Evolutionary conservation across 2,888 invertebrate species (phyloP).

Genomic region (Dasysyrphus tricinctus): DNA sequence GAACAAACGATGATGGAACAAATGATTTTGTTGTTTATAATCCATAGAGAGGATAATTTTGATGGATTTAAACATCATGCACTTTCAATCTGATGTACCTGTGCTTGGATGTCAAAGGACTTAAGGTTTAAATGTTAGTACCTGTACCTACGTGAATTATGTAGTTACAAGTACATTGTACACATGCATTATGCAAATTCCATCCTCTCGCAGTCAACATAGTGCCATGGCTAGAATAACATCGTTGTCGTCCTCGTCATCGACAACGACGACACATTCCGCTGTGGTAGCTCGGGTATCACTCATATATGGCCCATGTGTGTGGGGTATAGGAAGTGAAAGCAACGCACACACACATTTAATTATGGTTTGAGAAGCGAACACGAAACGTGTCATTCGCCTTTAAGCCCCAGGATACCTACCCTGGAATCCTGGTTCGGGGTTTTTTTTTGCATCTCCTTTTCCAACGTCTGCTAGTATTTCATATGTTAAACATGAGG

Average conservation of each 20-base stretch:
- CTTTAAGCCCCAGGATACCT: conserved; percentile 69
- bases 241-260: conserved; percentile 20
- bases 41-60: conserved; percentile 50
- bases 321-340: conserved; percentile 54
- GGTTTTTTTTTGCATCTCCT: conserved; percentile 12
- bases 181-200: conserved; percentile 70
- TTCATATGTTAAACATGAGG: conserved; percentile 51
- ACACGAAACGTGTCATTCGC: conserved; percentile 73
- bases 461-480: conserved; percentile 39
- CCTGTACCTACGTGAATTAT: not conserved
- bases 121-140: conserved; percentile 25
- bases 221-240: conserved; percentile 20
- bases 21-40: conserved; percentile 35
- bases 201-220: conserved; percentile 34
- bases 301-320: conserved; percentile 11
- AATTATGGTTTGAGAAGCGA: conserved; percentile 53
- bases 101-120: conserved; percentile 44
- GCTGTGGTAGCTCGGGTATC: conserved; percentile 25
- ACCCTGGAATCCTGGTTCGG: conserved; percentile 37
- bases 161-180: conserved; percentile 38
- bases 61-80: conserved; percentile 53
- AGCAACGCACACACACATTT: conserved; percentile 54
- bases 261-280: conserved; percentile 9
- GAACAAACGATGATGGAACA: conserved; percentile 28
- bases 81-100: not conserved